Percentiles rank a stretch among this genome's conserved stretches.
Conservation (phyloP, 2,797 vertebrate species). For the Psittacula derbiana region DNA sequence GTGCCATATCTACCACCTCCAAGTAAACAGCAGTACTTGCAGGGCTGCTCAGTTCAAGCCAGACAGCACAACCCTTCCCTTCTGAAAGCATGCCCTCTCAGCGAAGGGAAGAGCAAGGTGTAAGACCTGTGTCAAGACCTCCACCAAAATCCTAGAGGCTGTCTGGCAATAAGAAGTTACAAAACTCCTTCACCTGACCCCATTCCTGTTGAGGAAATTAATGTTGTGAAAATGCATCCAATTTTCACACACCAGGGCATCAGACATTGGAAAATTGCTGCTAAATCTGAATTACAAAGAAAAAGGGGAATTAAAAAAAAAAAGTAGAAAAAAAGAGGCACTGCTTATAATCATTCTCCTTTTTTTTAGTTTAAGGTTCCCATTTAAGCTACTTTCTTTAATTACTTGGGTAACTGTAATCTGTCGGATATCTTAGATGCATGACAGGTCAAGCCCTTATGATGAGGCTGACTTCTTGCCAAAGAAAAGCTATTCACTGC, state of each 20-base stretch:
- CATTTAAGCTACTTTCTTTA: conserved; percentile 39
- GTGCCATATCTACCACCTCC: not conserved
- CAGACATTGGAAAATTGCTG: not conserved
- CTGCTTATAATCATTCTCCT: conserved; percentile 23
- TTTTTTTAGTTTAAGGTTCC: conserved; percentile 17
- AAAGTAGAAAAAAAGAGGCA: not conserved
- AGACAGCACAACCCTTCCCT: not conserved
- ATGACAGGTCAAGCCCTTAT: not conserved
- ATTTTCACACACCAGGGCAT: not conserved
- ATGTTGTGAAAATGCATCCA: conserved; percentile 4
- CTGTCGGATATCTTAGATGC: not conserved
- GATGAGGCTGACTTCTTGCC: not conserved
- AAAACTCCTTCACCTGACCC: not conserved
- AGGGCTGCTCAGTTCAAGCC: not conserved
- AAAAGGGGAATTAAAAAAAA: not conserved
- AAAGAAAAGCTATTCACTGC: not conserved
- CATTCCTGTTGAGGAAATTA: not conserved
- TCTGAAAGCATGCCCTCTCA: not conserved
- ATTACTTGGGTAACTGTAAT: conserved; percentile 40
- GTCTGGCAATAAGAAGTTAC: not conserved
- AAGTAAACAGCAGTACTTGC: not conserved
- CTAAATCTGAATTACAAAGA: conserved; percentile 24
- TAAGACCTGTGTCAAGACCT: not conserved
- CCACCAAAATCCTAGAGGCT: not conserved
- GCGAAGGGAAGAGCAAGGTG: not conserved